Evolutionary conservation across 2,113 vertebrate genomes (phyloP).

Genomic region (Dinomys branickii): DNA sequence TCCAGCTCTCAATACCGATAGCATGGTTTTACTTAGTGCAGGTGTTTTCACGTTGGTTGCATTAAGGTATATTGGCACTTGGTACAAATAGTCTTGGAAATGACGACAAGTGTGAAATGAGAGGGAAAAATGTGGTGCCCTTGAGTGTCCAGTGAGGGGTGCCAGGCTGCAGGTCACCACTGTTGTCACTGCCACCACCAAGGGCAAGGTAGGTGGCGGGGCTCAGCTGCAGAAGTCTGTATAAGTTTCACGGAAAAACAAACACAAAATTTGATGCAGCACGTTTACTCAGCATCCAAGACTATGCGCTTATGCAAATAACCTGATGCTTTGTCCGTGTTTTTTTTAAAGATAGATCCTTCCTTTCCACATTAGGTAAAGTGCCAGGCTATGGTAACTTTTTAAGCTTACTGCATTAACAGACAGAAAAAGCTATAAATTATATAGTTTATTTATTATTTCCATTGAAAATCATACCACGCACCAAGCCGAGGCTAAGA

Average conservation of each 20-base stretch:
- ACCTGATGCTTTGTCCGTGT: neutral
- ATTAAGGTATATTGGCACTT: neutral
- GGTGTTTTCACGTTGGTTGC: neutral
- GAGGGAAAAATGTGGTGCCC: neutral
- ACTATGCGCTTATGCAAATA: neutral
- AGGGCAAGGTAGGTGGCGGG: neutral
- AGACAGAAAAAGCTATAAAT: neutral
- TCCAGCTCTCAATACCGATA: no score
- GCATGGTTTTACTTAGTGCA: neutral
- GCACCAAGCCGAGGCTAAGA: neutral
- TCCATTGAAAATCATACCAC: neutral
- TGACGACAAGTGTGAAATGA: neutral
- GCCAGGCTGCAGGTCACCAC: neutral
- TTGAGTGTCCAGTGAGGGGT: neutral
- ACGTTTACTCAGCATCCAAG: neutral
- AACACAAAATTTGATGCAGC: neutral
- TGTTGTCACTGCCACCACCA: neutral
- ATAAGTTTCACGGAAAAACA: neutral
- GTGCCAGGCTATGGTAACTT: neutral
- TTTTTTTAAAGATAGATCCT: neutral
- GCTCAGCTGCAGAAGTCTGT: neutral
- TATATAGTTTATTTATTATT: neutral
- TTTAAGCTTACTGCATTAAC: neutral
- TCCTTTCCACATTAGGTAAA: neutral
- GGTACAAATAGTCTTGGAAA: neutral